Evolutionary conservation across 2,113 vertebrate genomes (phyloP).

Genomic region (Pelobates fuscus): DNA sequence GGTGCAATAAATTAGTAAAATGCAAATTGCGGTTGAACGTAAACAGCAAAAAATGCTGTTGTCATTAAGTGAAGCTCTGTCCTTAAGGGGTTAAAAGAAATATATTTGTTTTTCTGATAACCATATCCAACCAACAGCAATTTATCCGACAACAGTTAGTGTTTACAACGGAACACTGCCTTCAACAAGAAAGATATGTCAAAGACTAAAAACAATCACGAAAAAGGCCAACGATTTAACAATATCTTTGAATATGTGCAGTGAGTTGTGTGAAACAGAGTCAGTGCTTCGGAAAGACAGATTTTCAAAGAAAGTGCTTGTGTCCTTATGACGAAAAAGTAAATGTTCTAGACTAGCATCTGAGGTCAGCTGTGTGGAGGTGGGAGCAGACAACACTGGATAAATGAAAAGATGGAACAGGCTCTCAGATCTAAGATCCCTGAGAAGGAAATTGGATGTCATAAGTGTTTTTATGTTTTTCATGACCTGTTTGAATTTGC

Average conservation of each 20-base stretch:
- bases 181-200: conserved; percentile 3
- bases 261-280: conserved; percentile 2
- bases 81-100: too few species aligned
- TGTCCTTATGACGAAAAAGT: background rate
- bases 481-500: background rate
- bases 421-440: background rate
- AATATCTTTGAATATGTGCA: conserved; percentile 25
- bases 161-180: background rate
- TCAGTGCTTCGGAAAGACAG: background rate
- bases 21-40: too few species aligned
- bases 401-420: conserved; percentile 22
- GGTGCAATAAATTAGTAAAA: too few species aligned
- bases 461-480: conserved; percentile 11
- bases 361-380: conserved; percentile 9
- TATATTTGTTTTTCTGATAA: background rate
- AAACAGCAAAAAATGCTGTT: too few species aligned
- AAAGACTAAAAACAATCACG: conserved; percentile 1
- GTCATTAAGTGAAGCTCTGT: too few species aligned
- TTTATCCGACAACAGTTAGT: background rate
- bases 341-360: background rate
- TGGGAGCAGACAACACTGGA: conserved; percentile 1
- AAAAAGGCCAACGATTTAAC: conserved; percentile 13
- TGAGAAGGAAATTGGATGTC: conserved; percentile 15
- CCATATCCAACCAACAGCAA: background rate
- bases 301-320: conserved; percentile 2